Evolutionary conservation across 2,888 invertebrate species (phyloP).

Genomic region (Acleris holmiana): DNA sequence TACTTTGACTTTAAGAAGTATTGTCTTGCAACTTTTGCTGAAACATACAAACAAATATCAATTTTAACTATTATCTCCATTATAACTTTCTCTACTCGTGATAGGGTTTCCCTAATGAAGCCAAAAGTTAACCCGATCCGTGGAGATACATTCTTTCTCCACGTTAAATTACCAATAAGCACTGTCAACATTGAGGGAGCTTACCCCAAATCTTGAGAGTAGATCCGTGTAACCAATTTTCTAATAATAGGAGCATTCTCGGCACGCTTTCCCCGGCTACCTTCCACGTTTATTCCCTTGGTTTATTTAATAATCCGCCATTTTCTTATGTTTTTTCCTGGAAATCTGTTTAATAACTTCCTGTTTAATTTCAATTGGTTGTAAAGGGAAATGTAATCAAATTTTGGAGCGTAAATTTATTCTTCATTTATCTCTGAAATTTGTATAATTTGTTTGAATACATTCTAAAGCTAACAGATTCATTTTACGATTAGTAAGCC

Average conservation of each 20-base stretch:
- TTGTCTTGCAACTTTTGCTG: too few species aligned
- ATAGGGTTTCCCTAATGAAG: background rate
- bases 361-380: constrained; percentile 35
- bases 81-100: too few species aligned
- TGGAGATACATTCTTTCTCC: constrained; percentile 2
- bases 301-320: constrained; percentile 34
- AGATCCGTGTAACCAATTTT: constrained; percentile 35
- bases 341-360: constrained; percentile 31
- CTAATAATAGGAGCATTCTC: constrained; percentile 29
- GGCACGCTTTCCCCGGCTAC: constrained; percentile 27
- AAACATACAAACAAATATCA: too few species aligned
- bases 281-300: constrained; percentile 25
- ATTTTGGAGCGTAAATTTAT: constrained; percentile 16
- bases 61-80: too few species aligned
- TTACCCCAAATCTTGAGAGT: constrained; percentile 25
- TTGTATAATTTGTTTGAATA: too few species aligned
- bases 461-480: too few species aligned
- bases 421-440: background rate
- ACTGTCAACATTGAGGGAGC: constrained; percentile 16
- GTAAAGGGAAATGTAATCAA: constrained; percentile 16
- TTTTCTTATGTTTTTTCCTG: constrained; percentile 31
- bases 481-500: too few species aligned
- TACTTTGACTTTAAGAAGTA: too few species aligned
- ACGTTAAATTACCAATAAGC: constrained; percentile 13
- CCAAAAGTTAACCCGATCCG: background rate